Base-by-base conservation (phyloP, 2,113 vertebrate species). In the Nibea coibor region DNA sequence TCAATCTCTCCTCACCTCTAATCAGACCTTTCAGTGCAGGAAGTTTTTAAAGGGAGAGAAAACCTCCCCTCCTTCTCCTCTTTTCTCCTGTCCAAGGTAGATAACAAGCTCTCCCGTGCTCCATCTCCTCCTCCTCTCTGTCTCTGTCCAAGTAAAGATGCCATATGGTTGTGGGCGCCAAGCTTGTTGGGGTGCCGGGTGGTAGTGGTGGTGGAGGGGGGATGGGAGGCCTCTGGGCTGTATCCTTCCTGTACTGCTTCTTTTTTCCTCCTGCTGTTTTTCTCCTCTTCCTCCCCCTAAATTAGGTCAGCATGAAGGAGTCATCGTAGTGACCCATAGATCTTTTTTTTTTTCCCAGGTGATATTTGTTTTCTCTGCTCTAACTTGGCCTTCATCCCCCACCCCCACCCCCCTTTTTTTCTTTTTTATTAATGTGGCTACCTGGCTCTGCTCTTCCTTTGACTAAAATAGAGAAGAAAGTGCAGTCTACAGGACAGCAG, bases 391-490 rank as follows among this genome's bases (percentile, higher is more conserved):
- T 20, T 26, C 2, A 4, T 80, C 48, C 54, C 26, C 56, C 56
- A 56, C 22, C 1, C 0, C 64, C 56, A 5, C 10, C 26, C 9
- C 9, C 20, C 14, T 28, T 19, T 54, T 56, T 75, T 35, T 20
- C 53, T 56, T 75, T 35, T 61, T 56, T 75, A 35, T 81, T 78
- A 56, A 57, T 75, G 48, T 39, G n/a, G 56, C 87, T 88, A 90
- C 90, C 89, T 91, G 86, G 79, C 75, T 83, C 69, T 59, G 56
- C 50, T 80, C 65, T 63, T 64, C 62, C 51, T 91, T 87, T 95
- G 88, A 88, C 94, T 91, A 94, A 95, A 95, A 94, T 91, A 93
- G 92, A 92, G 84, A 81, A 93, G 48, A 80, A 92, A 81, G 75
- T 82, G 85, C 28, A 51, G 84, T 58, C 86, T 19, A 43, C 35